Conservation (phyloP, 2,113 vertebrate genomes). For the Paramisgurnus dabryanus region DNA sequence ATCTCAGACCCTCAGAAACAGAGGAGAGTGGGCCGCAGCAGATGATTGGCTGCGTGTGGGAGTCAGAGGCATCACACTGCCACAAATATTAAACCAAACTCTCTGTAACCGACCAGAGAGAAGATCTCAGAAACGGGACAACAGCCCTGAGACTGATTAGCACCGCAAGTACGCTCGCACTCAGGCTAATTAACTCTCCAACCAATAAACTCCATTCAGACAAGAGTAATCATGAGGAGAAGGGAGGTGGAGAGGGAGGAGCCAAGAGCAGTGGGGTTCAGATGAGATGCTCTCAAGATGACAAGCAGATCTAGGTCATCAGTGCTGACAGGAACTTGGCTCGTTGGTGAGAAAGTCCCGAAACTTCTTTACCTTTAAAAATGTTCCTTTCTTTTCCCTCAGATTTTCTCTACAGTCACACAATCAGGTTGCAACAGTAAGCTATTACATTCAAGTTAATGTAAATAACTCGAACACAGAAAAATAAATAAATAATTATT, state of each 20-base stretch:
- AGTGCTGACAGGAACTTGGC: constrained; percentile 21
- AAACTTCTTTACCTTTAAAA: not conserved
- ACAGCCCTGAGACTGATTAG: constrained; percentile 46
- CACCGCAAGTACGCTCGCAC: constrained; percentile 16
- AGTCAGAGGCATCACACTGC: constrained; percentile 41
- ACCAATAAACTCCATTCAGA: constrained; percentile 42
- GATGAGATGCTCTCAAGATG: constrained; percentile 34
- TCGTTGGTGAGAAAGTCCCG: constrained; percentile 5
- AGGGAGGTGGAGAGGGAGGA: constrained; percentile 31
- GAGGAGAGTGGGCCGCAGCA: constrained; percentile 42
- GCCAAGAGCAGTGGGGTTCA: constrained; percentile 40
- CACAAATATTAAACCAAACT: constrained; percentile 43
- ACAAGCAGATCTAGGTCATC: constrained; percentile 48
- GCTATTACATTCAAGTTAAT: too few relatives aligned
- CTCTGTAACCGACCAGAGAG: constrained; percentile 15
- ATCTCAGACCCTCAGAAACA: constrained; percentile 19
- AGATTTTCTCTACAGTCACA: too few relatives aligned
- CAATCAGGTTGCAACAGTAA: too few relatives aligned
- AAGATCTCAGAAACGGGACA: constrained; percentile 34
- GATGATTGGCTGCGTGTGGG: constrained; percentile 55
- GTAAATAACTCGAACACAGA: too few relatives aligned
- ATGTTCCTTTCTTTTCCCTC: too few relatives aligned
- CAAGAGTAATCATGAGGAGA: constrained; percentile 46
- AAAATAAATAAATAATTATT: too few relatives aligned
- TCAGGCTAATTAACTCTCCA: constrained; percentile 53